Evolutionary conservation across 2,888 invertebrate genomes (phyloP).

Genomic region (Colletes collaris): DNA sequence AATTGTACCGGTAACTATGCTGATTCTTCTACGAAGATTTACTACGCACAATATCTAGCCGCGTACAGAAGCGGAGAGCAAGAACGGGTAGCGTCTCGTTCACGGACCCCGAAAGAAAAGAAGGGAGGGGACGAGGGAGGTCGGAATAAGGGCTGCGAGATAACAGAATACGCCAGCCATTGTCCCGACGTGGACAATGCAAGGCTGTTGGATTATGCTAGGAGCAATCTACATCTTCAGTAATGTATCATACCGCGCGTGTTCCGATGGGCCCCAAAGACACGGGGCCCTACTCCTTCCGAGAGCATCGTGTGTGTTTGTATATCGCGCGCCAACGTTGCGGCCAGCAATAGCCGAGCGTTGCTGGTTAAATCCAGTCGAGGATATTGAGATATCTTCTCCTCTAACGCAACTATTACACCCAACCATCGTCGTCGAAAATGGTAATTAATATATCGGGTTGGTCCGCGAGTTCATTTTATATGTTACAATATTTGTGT

Average conservation of each 20-base stretch:
- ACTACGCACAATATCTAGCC: slow-evolving; percentile 42
- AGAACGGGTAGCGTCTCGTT: background rate
- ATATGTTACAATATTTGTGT: too few relatives aligned
- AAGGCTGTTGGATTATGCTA: slow-evolving; percentile 74
- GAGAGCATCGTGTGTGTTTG: background rate
- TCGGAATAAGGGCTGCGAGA: slow-evolving; percentile 58
- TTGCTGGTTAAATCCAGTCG: slow-evolving; percentile 60
- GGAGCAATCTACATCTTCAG: slow-evolving; percentile 79
- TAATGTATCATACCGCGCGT: slow-evolving; percentile 75
- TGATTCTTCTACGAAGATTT: slow-evolving; percentile 51
- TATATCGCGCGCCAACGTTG: background rate
- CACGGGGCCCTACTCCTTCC: slow-evolving; percentile 56
- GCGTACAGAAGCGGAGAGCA: slow-evolving; percentile 13
- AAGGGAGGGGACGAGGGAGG: slow-evolving; percentile 8
- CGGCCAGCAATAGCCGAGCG: slow-evolving; percentile 8
- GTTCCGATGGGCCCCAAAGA: slow-evolving; percentile 49
- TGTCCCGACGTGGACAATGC: slow-evolving; percentile 78
- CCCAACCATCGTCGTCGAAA: background rate
- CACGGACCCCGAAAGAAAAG: slow-evolving; percentile 6
- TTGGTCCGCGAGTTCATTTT: too few relatives aligned
- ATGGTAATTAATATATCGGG: too few relatives aligned
- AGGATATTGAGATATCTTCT: slow-evolving; percentile 73
- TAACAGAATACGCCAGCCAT: slow-evolving; percentile 72
- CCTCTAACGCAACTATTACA: slow-evolving; percentile 23
- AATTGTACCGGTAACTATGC: slow-evolving; percentile 53